Evolutionary conservation across 2,797 vertebrate genomes (phyloP), one percentile per base, ranked within the genome.

Genomic region (Mus caroli): DNA sequence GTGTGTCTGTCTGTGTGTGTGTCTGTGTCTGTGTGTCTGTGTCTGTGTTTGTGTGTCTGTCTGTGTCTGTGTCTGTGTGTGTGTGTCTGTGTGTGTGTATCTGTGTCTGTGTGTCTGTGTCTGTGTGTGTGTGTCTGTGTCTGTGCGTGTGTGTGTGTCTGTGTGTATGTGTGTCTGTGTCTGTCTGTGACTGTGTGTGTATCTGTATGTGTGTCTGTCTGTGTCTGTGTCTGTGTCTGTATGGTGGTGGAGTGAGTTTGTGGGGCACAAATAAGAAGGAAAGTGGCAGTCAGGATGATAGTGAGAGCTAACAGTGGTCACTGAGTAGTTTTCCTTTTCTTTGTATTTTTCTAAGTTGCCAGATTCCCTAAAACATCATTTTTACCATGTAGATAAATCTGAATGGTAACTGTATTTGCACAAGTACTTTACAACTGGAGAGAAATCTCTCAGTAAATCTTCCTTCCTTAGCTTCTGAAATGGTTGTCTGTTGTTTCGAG

Each of bases 391-490:
- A 97, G 91, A 92, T 89, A 89, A 88, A 91, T 62, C 87, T 82
- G 91, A 91, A 37, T n/a, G 31, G 54, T 91, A 80, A 92, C 22
- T 26, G 88, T 37, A n/a, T 78, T 67, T 69, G 17, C 31, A 71
- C 82, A 94, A 87, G 54, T 64, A 88, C 67, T 92, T 86, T 34
- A 92, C 37, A 94, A 95, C 82, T 90, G 78, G 43, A 88, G 13
- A 92, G 60, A 94, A 92, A 56, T 75, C 50, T 86, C 96, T 82
- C 78, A 93, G 94, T 31, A 82, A 92, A 94, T 69, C 83, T n/a
- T 43, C 24, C 58, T 92, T 87, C 34, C 46, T 86, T 17, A 54
- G 52, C 37, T 71, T 90, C 82, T 77, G 77, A 93, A 62, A n/a
- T n/a, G 93, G 26, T 75, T 75, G 64, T 60, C n/a, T 75, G 60